Percentiles rank a stretch among this genome's conserved stretches.
phyloP scores from a whole-genome alignment of 2,113 vertebrate species.

The Rhadina sibilatrix region DNA sequence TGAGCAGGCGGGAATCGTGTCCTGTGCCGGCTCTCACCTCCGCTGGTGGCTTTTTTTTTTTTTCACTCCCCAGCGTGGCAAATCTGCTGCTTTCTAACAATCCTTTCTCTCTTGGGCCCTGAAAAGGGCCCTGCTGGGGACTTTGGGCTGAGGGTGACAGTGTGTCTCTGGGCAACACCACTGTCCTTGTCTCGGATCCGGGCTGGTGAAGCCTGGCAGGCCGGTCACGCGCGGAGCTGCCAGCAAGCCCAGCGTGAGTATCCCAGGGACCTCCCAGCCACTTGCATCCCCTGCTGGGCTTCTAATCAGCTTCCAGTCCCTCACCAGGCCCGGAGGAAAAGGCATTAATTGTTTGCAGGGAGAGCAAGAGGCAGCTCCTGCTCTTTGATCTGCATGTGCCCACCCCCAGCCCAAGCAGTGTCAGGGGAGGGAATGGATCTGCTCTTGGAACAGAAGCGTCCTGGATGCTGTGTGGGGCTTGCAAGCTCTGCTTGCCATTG shows the following conservation, averaged over 20 bases:
- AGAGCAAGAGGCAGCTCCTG: neutral
- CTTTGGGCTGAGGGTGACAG: neutral
- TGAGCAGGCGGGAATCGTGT: neutral
- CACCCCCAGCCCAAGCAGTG: neutral
- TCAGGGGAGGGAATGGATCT: neutral
- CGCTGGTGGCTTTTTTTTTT: neutral
- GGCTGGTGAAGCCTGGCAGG: neutral
- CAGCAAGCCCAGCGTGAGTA: neutral
- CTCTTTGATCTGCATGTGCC: neutral
- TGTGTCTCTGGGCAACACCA: neutral
- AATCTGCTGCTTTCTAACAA: neutral
- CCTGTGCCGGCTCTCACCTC: neutral
- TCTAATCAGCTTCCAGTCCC: conserved; percentile 25
- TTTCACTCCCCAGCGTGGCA: neutral
- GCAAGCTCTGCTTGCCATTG: neutral
- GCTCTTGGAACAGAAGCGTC: neutral
- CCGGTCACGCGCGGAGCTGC: neutral
- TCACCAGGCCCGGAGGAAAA: neutral
- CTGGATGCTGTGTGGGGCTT: neutral
- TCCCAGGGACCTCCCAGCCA: neutral
- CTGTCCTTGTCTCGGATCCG: neutral
- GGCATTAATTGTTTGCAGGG: conserved; percentile 12
- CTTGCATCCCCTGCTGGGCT: neutral
- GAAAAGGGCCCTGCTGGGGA: neutral
- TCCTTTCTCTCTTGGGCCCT: neutral